These are phyloP conservation scores for Engraulis encrasicolus DNA, from an alignment of 2,113 vertebrate genomes.

Conservation along the genomic window DNA sequence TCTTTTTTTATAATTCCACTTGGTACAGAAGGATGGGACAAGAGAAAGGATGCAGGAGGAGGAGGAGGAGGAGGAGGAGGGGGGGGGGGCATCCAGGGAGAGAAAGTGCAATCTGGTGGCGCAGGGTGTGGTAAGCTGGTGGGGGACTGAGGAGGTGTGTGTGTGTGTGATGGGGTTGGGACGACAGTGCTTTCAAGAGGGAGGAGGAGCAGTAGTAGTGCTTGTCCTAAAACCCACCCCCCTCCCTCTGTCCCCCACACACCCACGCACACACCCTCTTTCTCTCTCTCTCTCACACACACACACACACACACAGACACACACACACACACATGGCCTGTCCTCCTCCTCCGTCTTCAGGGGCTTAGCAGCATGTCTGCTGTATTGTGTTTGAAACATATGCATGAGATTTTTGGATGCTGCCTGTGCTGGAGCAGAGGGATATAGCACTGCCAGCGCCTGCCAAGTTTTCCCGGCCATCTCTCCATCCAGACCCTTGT, in stretches of 20 bases:
- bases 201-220: background rate
- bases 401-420: background rate
- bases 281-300: background rate
- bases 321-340: background rate
- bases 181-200: too few species aligned
- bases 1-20: background rate
- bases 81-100: background rate
- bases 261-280: background rate
- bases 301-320: background rate
- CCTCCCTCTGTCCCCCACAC: background rate
- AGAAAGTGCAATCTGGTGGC: constrained; percentile 13
- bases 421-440: constrained; percentile 8
- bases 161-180: background rate
- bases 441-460: background rate
- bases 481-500: background rate
- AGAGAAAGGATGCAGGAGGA: background rate
- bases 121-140: background rate
- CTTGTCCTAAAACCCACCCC: too few species aligned
- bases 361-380: background rate
- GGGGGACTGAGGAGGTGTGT: too few species aligned
- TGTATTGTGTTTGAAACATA: background rate
- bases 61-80: background rate
- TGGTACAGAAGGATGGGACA: background rate
- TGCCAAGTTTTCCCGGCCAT: too few species aligned
- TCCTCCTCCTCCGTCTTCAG: background rate